These are phyloP conservation scores for Silurus asotus DNA, from an alignment of 2,113 vertebrate genomes.

Conservation along the genomic window DNA sequence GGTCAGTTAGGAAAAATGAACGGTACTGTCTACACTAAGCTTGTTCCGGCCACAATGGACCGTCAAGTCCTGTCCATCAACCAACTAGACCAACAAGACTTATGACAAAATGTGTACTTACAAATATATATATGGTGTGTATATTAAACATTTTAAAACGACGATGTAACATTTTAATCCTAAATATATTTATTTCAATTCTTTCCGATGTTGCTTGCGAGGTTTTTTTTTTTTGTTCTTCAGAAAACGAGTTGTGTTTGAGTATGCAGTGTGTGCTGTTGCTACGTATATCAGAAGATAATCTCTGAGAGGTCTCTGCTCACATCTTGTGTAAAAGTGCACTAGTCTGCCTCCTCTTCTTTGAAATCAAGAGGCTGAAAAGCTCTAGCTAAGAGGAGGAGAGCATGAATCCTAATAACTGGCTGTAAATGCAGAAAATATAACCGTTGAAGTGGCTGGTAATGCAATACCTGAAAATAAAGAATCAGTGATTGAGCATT, in stretches of 20 bases:
- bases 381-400: constrained; percentile 24
- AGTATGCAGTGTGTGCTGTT: background rate
- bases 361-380: background rate
- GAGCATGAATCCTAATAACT: constrained; percentile 32
- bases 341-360: constrained; percentile 3
- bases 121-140: constrained; percentile 65
- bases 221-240: constrained; percentile 58
- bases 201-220: constrained; percentile 70
- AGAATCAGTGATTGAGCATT: constrained; percentile 64
- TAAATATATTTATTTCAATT: constrained; percentile 78
- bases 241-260: background rate
- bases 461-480: constrained; percentile 72
- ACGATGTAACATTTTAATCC: constrained; percentile 76
- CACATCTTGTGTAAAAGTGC: constrained; percentile 16
- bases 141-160: constrained; percentile 55
- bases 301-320: background rate
- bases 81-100: constrained; percentile 68
- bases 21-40: constrained; percentile 59
- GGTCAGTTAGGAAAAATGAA: constrained; percentile 73
- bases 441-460: constrained; percentile 68
- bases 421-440: constrained; percentile 42
- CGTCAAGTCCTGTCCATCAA: constrained; percentile 25
- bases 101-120: constrained; percentile 70
- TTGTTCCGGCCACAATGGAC: constrained; percentile 41
- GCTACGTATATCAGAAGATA: background rate